Conservation (phyloP, 92 coral and sea anemone species). For the Nematostella vectensis region DNA sequence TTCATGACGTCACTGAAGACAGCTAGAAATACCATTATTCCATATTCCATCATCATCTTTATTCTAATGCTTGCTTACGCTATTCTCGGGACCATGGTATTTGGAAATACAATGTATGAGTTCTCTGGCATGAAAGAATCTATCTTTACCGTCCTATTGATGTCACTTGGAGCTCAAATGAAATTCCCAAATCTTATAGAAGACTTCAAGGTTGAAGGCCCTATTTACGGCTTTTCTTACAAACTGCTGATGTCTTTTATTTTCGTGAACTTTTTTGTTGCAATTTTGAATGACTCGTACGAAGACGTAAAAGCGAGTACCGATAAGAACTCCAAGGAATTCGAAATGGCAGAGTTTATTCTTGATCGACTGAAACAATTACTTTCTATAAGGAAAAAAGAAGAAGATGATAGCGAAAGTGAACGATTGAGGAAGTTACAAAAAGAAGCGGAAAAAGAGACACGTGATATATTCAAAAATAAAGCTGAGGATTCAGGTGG, state of each 20-base stretch:
- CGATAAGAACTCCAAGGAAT: constrained; percentile 38
- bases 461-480: background rate
- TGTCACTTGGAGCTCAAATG: constrained; percentile 52
- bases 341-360: constrained; percentile 67
- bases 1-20: constrained; percentile 39
- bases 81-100: constrained; percentile 21
- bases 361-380: constrained; percentile 27
- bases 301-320: constrained; percentile 40
- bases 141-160: constrained; percentile 29
- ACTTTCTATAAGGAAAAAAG: constrained; percentile 13
- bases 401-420: too few species aligned
- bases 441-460: too few species aligned
- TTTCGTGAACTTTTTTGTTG: constrained; percentile 63
- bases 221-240: constrained; percentile 44
- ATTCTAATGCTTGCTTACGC: constrained; percentile 47
- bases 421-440: too few species aligned
- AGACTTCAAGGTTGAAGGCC: constrained; percentile 38
- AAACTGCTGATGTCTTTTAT: constrained; percentile 42
- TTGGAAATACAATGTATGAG: constrained; percentile 33
- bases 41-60: constrained; percentile 38
- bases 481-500: background rate
- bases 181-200: constrained; percentile 18
- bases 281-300: constrained; percentile 51
- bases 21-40: constrained; percentile 32
- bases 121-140: constrained; percentile 38